These are phyloP conservation scores for Astyanax mexicanus DNA, from an alignment of 2,797 vertebrate species.

Conservation along the genomic window DNA sequence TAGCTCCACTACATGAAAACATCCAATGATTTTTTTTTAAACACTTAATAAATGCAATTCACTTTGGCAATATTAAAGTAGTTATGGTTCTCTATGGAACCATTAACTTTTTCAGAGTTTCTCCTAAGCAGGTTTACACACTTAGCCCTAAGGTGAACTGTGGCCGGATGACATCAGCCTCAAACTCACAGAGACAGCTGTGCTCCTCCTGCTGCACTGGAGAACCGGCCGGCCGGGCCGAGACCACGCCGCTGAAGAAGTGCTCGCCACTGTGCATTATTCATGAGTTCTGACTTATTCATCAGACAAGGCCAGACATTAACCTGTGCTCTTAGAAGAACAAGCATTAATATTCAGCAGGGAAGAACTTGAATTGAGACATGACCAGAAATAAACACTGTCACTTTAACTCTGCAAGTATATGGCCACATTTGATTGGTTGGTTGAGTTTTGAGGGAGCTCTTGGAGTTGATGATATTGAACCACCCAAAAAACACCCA, in stretches of 20 bases:
- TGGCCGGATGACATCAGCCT: neutral
- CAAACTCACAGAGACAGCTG: neutral
- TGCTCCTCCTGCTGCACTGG: neutral
- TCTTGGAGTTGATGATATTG: no score
- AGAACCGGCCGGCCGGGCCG: neutral
- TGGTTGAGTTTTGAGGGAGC: slow-evolving; percentile 49
- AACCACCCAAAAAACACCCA: no score
- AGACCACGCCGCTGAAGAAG: neutral
- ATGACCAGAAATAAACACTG: slow-evolving; percentile 59
- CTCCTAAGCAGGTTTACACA: neutral
- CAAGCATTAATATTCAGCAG: slow-evolving; percentile 71
- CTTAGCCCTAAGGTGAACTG: neutral
- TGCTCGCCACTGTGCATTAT: neutral
- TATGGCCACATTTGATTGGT: neutral
- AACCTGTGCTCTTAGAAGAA: slow-evolving; percentile 66
- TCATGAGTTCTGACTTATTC: slow-evolving; percentile 60
- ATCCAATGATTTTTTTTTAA: no score
- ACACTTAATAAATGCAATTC: no score
- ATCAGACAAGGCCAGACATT: slow-evolving; percentile 67
- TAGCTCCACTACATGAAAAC: no score
- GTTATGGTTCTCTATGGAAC: no score
- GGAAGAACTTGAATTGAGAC: slow-evolving; percentile 49
- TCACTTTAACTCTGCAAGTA: slow-evolving; percentile 19
- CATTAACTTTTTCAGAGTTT: neutral
- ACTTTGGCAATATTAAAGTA: no score